phyloP scores from a whole-genome alignment of 2,888 invertebrate genomes.

The Notodromas monacha region DNA sequence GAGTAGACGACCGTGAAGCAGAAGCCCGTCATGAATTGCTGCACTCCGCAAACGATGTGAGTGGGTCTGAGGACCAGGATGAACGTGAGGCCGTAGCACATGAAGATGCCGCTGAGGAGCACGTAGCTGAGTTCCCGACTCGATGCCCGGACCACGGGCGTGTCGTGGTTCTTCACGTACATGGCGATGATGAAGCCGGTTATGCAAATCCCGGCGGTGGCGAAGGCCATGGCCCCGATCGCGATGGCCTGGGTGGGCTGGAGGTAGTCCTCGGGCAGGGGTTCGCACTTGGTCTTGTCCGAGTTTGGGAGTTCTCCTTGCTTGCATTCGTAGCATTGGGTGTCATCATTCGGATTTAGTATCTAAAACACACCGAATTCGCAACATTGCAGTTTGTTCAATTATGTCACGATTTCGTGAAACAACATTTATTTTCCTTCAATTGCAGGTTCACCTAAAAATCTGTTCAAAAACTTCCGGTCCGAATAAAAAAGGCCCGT shows the following conservation, averaged over 20 bases:
- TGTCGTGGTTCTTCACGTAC: slow-evolving; percentile 55
- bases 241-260: slow-evolving; percentile 35
- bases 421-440: too few species aligned
- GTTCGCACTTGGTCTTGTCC: slow-evolving; percentile 33
- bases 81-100: too few species aligned
- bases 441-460: too few species aligned
- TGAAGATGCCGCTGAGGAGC: slow-evolving; percentile 42
- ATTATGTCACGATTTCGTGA: not conserved
- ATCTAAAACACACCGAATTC: slow-evolving; percentile 24
- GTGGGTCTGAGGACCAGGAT: slow-evolving; percentile 43
- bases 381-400: slow-evolving; percentile 6
- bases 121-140: slow-evolving; percentile 37
- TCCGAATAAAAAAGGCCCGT: too few species aligned
- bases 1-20: slow-evolving; percentile 38
- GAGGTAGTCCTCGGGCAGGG: slow-evolving; percentile 33
- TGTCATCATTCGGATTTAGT: slow-evolving; percentile 41
- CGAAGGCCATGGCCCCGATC: slow-evolving; percentile 50
- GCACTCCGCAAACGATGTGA: too few species aligned
- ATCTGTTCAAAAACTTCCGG: too few species aligned
- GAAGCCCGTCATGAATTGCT: slow-evolving; percentile 26
- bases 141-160: slow-evolving; percentile 85
- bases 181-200: slow-evolving; percentile 41
- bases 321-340: slow-evolving; percentile 46
- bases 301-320: slow-evolving; percentile 43
- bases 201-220: slow-evolving; percentile 17